Evolutionary conservation across 2,888 invertebrate genomes (phyloP).

Genomic region (Acanthopleura granulata): DNA sequence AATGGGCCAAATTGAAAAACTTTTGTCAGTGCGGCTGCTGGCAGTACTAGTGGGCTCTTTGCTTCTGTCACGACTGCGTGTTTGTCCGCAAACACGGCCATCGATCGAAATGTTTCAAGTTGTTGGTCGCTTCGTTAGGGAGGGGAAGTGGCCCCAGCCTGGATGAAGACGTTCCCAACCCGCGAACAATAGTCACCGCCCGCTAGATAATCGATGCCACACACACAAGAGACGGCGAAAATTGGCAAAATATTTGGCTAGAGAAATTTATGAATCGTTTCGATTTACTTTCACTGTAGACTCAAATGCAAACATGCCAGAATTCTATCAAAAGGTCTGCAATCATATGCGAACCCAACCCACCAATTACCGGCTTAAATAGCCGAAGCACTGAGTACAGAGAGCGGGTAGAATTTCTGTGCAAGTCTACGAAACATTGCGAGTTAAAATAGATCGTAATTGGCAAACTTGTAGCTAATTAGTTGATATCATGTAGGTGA

Average conservation of each 20-base stretch:
- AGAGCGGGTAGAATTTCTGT: neutral
- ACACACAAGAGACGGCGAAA: slow-evolving; percentile 18
- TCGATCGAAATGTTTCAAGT: slow-evolving; percentile 21
- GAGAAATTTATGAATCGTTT: slow-evolving; percentile 4
- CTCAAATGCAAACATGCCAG: slow-evolving; percentile 15
- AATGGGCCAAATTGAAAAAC: slow-evolving; percentile 22
- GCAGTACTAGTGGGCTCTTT: neutral
- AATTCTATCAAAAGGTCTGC: neutral
- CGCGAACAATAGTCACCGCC: neutral
- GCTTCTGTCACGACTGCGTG: slow-evolving; percentile 19
- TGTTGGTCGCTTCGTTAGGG: slow-evolving; percentile 11
- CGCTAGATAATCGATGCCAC: neutral
- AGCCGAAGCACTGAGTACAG: neutral
- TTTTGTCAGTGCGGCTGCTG: slow-evolving; percentile 19
- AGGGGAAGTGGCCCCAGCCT: slow-evolving; percentile 4
- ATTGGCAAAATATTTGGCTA: slow-evolving; percentile 19
- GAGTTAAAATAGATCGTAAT: too few relatives aligned
- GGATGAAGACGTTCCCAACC: slow-evolving; percentile 5
- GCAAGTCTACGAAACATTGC: too few relatives aligned
- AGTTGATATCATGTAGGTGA: too few relatives aligned
- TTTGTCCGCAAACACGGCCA: slow-evolving; percentile 15
- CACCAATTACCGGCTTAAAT: slow-evolving; percentile 8
- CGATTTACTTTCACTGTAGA: slow-evolving; percentile 15
- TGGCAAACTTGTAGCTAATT: too few relatives aligned
- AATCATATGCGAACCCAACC: neutral